A percentile compares a stretch with the other conserved stretches of the same genome.
phyloP scores from a whole-genome alignment of 2,888 invertebrate genomes.

The Cephus pygmeus region DNA sequence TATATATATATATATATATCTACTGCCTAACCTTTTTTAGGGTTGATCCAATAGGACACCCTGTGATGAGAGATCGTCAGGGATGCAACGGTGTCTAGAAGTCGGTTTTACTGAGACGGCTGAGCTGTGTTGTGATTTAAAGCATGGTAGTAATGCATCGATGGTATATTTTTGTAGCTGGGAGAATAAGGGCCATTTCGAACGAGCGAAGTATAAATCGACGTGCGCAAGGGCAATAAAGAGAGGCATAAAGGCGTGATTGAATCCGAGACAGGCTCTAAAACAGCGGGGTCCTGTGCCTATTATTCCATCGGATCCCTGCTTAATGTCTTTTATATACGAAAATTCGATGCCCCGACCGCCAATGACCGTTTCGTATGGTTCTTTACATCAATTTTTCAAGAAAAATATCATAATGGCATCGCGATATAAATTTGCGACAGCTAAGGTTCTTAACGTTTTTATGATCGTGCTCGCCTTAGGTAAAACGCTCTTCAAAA shows the following conservation, averaged over 20 bases:
- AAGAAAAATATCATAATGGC: too few relatives aligned
- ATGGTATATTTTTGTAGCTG: constrained; percentile 22
- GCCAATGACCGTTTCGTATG: background rate
- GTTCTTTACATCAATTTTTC: too few relatives aligned
- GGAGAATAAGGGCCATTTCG: constrained; percentile 13
- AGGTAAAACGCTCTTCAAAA: too few relatives aligned
- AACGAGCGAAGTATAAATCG: constrained; percentile 24
- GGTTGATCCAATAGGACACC: too few relatives aligned
- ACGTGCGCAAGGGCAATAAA: constrained; percentile 19
- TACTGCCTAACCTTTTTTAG: too few relatives aligned
- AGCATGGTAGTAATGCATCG: constrained; percentile 7
- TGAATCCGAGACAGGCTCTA: constrained; percentile 22
- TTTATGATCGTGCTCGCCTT: too few relatives aligned
- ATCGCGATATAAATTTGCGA: too few relatives aligned
- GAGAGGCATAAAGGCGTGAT: constrained; percentile 22
- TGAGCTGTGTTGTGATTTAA: constrained; percentile 7
- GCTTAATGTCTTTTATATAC: background rate
- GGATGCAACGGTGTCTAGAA: background rate
- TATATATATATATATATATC: too few relatives aligned
- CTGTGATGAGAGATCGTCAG: too few relatives aligned
- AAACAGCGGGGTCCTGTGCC: constrained; percentile 9
- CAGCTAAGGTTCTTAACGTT: too few relatives aligned
- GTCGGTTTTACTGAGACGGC: background rate
- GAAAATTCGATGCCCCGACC: constrained; percentile 1
- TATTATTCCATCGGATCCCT: constrained; percentile 7